Evolutionary conservation across 35 echinoderm and acorn worm species (phyloP).

Genomic region (Heliocidaris tuberculata): DNA sequence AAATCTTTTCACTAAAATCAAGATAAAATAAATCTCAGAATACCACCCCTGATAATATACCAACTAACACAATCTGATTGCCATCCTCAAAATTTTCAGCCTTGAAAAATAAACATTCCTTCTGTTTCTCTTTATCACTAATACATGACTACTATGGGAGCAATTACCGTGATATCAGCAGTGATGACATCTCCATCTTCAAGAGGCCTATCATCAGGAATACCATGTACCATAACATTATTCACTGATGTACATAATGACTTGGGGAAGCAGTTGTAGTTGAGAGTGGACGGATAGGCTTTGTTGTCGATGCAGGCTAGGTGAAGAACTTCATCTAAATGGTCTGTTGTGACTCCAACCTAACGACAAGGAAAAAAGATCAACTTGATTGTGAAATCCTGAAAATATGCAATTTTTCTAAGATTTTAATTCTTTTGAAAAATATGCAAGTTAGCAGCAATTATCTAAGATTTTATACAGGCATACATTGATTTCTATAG

Average conservation of each 20-base stretch:
- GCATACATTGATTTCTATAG: too few species aligned
- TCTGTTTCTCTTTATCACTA: not conserved
- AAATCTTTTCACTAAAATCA: too few species aligned
- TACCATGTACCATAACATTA: conserved; percentile 91
- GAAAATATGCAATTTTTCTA: not conserved
- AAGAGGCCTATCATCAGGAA: conserved; percentile 85
- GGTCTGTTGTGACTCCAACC: conserved; percentile 94
- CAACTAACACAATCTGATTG: too few species aligned
- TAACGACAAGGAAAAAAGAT: conserved; percentile 32
- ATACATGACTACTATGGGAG: too few species aligned
- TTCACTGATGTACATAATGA: conserved; percentile 98
- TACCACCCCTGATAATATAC: too few species aligned
- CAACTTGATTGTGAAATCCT: not conserved
- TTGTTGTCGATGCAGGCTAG: conserved; percentile 81
- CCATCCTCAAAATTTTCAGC: too few species aligned
- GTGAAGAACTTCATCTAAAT: conserved; percentile 80
- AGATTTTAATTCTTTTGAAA: too few species aligned
- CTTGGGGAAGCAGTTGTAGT: conserved; percentile 90
- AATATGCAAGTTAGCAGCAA: not conserved
- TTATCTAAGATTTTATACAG: not conserved
- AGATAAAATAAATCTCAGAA: too few species aligned
- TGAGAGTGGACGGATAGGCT: conserved; percentile 90
- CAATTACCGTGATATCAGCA: conserved; percentile 83
- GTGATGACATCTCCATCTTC: conserved; percentile 92
- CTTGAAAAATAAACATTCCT: too few species aligned